phyloP scores from a whole-genome alignment of 2,113 vertebrate genomes.

The Psephotus haematonotus region DNA sequence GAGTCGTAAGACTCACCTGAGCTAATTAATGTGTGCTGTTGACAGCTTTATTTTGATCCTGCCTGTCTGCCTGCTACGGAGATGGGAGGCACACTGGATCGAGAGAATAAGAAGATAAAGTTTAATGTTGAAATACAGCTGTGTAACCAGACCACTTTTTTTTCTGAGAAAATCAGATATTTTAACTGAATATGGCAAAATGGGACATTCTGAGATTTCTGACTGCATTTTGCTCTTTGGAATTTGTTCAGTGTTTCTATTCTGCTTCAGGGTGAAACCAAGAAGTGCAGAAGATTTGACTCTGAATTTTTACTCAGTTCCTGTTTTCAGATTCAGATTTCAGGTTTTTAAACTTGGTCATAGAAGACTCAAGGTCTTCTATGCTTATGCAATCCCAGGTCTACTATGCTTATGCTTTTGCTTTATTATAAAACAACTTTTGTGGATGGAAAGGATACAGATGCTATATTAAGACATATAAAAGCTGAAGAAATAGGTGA shows the following conservation, averaged over 20 bases:
- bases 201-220: neutral
- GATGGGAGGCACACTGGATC: neutral
- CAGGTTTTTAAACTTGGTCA: rapidly evolving
- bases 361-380: neutral
- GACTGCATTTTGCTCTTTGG: neutral
- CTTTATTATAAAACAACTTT: neutral
- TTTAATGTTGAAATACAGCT: neutral
- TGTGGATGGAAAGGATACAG: neutral
- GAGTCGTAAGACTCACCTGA: neutral
- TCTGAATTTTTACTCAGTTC: neutral
- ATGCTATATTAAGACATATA: neutral
- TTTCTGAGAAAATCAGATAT: neutral
- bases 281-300: neutral
- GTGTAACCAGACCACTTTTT: neutral
- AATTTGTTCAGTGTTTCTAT: neutral
- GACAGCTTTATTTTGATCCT: neutral
- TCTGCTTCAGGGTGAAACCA: neutral
- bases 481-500: neutral
- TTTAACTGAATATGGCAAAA: neutral
- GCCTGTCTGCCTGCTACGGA: neutral
- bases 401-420: neutral
- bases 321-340: neutral
- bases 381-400: neutral
- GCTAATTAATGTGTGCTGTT: neutral
- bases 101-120: neutral